Evolutionary conservation across 2,888 invertebrate genomes (phyloP), one percentile per base, ranked within the genome.

Genomic region (Carpatolechia fugitivella): DNA sequence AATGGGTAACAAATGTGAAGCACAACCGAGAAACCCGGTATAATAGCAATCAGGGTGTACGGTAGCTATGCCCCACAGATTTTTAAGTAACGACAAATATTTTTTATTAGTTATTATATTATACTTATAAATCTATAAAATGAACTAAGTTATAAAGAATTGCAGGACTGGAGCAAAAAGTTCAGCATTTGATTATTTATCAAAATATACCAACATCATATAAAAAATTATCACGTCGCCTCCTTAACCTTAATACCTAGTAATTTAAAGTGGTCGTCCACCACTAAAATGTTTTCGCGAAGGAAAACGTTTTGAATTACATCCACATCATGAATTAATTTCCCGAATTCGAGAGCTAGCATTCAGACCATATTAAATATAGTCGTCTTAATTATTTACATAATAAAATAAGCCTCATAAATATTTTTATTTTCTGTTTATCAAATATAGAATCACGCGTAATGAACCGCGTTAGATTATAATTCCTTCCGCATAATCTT

Each of bases 161-260:
- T 70, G 63, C 69, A 78, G 79, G 77, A 56, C 61, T 65, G 55
- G 81, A 85, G 82, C 64, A 82, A 85, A 85, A 86, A 85, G 86
- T 83, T 78, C 86, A 86, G 86, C 86, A 85, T 71, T 68, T 64
- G 60, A 64, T 66, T 65, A 66, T 70, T 63, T 75, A 74, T 73
- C 69, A 74, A 69, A 66, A 68, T 71, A 62, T 70, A 77, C 60
- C 61, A 78, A 76, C 74, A 73, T 73, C 49, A 46, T 60, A 56
- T 52, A 41, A 46, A 60, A 57, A 57, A 67, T 60, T 66, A 69
- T 61, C 62, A 66, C 66, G 64, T 57, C 58, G 64, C 61, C 65
- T 63, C 60, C 33, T 61, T 58, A 59, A 62, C 60, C 67, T 65
- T 69, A 69, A 60, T 47, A 47, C 55, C 64, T 66, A 69, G 62